Percentiles rank a stretch among this genome's conserved stretches.
Conservation (phyloP, 2,888 invertebrate species). For the Mellilla xanthometata region DNA sequence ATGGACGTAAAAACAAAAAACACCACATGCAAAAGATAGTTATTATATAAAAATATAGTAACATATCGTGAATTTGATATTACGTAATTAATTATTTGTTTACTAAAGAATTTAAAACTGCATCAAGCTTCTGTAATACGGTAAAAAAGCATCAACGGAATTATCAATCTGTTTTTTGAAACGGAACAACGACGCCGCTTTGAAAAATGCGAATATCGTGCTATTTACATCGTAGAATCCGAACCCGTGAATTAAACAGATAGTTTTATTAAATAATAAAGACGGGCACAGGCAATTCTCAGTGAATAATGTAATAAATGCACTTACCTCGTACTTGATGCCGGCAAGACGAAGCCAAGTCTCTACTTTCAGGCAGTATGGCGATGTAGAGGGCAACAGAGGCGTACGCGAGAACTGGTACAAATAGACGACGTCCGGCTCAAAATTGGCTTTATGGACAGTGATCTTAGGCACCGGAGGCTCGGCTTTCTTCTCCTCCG, state of each 20-base stretch:
- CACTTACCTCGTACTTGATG: slow-evolving; percentile 95
- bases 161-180: no score
- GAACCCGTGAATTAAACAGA: slow-evolving; percentile 3
- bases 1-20: no score
- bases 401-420: slow-evolving; percentile 97
- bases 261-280: neutral
- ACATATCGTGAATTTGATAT: no score
- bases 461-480: slow-evolving; percentile 88
- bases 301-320: neutral
- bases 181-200: no score
- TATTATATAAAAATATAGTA: no score
- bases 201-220: neutral
- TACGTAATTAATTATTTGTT: no score
- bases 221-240: neutral
- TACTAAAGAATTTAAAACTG: no score
- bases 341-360: slow-evolving; percentile 96
- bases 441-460: slow-evolving; percentile 94
- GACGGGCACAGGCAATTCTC: slow-evolving; percentile 16
- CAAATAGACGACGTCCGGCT: slow-evolving; percentile 96
- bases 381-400: slow-evolving; percentile 93
- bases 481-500: slow-evolving; percentile 83
- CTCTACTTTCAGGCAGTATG: slow-evolving; percentile 97
- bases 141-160: no score
- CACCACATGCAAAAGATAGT: no score
- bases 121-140: no score